These are phyloP conservation scores for Ptyas mucosa DNA, from an alignment of 2,113 vertebrate species.

Conservation along the genomic window DNA sequence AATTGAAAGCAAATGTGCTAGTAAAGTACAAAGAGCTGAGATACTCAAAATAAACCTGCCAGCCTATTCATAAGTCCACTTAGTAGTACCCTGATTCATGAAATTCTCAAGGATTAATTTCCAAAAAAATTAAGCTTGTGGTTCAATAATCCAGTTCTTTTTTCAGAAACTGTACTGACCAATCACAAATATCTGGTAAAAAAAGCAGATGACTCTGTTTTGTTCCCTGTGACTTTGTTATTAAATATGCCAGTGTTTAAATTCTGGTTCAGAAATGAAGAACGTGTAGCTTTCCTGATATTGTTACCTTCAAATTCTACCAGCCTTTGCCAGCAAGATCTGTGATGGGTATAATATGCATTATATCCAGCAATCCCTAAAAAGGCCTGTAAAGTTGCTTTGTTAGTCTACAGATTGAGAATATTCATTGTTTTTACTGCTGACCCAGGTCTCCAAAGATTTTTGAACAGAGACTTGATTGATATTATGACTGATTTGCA, in stretches of 20 bases:
- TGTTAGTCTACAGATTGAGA: slow-evolving; percentile 23
- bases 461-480: slow-evolving; percentile 15
- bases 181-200: not conserved
- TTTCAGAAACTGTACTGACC: not conserved
- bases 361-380: not conserved
- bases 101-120: not conserved
- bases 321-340: not conserved
- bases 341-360: not conserved
- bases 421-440: slow-evolving; percentile 23
- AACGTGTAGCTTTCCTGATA: not conserved
- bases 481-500: not conserved
- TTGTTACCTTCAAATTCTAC: not conserved
- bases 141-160: not conserved
- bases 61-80: not conserved
- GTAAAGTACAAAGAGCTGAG: not conserved
- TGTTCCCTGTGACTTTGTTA: not conserved
- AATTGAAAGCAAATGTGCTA: not conserved
- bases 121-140: not conserved
- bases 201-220: not conserved
- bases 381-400: not conserved
- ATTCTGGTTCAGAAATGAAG: not conserved
- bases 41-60: not conserved
- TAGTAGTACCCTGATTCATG: not conserved
- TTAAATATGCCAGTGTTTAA: not conserved
- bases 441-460: slow-evolving; percentile 31